Base-by-base conservation (phyloP, 2,888 invertebrate species). In the Theristus sp. region DNA sequence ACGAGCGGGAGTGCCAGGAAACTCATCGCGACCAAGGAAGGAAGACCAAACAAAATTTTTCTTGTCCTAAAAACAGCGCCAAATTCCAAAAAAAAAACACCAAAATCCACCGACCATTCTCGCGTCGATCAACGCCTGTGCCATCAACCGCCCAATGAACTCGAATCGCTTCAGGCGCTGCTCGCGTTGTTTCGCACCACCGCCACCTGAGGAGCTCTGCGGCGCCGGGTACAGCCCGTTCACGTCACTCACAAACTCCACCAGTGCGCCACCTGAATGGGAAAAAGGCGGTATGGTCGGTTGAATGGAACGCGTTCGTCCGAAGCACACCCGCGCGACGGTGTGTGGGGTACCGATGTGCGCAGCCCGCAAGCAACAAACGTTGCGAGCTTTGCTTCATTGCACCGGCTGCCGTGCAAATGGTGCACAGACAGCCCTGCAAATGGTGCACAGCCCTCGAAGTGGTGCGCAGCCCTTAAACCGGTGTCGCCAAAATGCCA, bases 101-200 rank as follows among this genome's bases (percentile, higher is more conserved):
- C n/a, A n/a, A 20, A 52, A 20, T 24, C 20, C 20, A 59, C 69
- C 65, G 66, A 93, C 91, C 90, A 98, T 93, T 80, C 96, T 82
- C 1, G 93, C 93, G 78, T 99, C 98, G 85, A 96, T 91, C 62
- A 99, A 87, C 52, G 96, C 91, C 77, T 98, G 96, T 17, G 94
- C 98, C 88, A 98, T 90, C 75, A 98, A 89, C 73, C 93, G 93
- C 31, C 98, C 98, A 64, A 98, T 81, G 77, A 96, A 91, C 71
- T 89, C 85, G 77, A 93, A 96, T 77, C 93, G 93, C 60, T 66
- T 66, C 66, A 85, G 83, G 60, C 75, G 75, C 62, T 72, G 65
- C 61, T 70, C 73, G 65, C 71, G 74, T 61, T 61, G 56, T 46
- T 3, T 57, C 47, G 13, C 57, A 2, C 57, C 57, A 2, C 57